phyloP scores from a whole-genome alignment of 2,888 invertebrate species.

The Xanthorhoe spadicearia region DNA sequence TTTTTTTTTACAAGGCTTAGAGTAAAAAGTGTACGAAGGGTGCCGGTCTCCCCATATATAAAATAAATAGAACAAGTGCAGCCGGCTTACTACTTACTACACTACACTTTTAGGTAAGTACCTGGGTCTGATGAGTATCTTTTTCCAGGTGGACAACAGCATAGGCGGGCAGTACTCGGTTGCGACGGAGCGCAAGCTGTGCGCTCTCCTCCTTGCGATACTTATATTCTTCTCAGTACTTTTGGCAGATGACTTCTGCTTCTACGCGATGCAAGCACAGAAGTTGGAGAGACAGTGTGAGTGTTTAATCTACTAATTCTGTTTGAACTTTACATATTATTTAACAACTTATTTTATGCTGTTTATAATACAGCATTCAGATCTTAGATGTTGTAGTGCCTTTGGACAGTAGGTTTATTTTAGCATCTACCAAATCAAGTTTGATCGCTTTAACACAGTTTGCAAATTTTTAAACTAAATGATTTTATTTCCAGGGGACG shows the following conservation, averaged over 20 bases:
- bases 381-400: not conserved
- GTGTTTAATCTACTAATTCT: constrained; percentile 36
- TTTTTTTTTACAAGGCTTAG: no score
- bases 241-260: constrained; percentile 74
- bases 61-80: no score
- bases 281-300: constrained; percentile 72
- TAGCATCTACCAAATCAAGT: no score
- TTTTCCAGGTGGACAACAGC: constrained; percentile 71
- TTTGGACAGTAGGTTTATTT: not conserved
- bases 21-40: no score
- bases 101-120: no score
- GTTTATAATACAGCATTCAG: no score
- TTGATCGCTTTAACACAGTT: no score
- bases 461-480: not conserved
- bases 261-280: constrained; percentile 73
- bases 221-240: constrained; percentile 74
- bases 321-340: not conserved
- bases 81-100: no score
- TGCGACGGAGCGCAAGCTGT: constrained; percentile 71
- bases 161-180: constrained; percentile 73
- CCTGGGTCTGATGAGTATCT: not conserved
- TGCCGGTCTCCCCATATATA: no score
- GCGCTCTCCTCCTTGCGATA: constrained; percentile 69
- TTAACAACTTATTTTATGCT: no score
- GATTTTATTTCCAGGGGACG: constrained; percentile 62